Evolutionary conservation across 2,888 invertebrate species (phyloP).

Genomic region (Cerceris ruficornis): DNA sequence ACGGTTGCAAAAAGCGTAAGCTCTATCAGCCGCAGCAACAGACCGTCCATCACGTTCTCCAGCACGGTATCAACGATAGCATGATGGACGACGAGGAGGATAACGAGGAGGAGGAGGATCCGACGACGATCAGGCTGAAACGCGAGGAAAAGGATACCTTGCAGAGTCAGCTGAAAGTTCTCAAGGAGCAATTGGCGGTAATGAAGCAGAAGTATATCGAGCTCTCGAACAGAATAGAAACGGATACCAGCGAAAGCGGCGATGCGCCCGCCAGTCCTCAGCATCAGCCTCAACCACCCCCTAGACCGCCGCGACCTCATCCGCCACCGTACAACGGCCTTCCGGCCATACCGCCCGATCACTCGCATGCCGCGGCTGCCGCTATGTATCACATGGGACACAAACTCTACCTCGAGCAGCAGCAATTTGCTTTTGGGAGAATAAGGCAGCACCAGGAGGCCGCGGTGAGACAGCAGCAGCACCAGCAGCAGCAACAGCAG

Average conservation of each 20-base stretch:
- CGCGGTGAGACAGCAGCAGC: slow-evolving; percentile 82
- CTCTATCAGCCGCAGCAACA: slow-evolving; percentile 97
- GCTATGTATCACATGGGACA: slow-evolving; percentile 81
- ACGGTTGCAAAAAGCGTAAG: slow-evolving; percentile 97
- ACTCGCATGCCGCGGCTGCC: slow-evolving; percentile 83
- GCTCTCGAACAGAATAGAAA: slow-evolving; percentile 92
- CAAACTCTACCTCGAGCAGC: slow-evolving; percentile 85
- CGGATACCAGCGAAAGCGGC: slow-evolving; percentile 84
- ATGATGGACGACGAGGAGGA: slow-evolving; percentile 87
- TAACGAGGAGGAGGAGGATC: slow-evolving; percentile 89
- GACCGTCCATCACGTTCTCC: slow-evolving; percentile 85
- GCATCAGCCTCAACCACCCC: slow-evolving; percentile 82
- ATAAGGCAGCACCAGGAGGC: slow-evolving; percentile 83
- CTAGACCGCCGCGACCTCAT: slow-evolving; percentile 81
- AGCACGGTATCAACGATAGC: slow-evolving; percentile 83
- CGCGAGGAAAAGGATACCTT: slow-evolving; percentile 93
- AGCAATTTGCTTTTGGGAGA: slow-evolving; percentile 82
- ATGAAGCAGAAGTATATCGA: slow-evolving; percentile 96
- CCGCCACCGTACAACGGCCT: slow-evolving; percentile 82
- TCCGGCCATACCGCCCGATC: slow-evolving; percentile 84
- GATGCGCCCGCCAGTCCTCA: slow-evolving; percentile 80
- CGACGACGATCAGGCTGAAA: slow-evolving; percentile 91
- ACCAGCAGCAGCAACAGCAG: slow-evolving; percentile 82
- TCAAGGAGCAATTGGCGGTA: slow-evolving; percentile 94
- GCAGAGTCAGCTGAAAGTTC: slow-evolving; percentile 91